These are phyloP conservation scores for Epinephelus cyanopodus DNA, from an alignment of 2,113 vertebrate species.

Conservation along the genomic window DNA sequence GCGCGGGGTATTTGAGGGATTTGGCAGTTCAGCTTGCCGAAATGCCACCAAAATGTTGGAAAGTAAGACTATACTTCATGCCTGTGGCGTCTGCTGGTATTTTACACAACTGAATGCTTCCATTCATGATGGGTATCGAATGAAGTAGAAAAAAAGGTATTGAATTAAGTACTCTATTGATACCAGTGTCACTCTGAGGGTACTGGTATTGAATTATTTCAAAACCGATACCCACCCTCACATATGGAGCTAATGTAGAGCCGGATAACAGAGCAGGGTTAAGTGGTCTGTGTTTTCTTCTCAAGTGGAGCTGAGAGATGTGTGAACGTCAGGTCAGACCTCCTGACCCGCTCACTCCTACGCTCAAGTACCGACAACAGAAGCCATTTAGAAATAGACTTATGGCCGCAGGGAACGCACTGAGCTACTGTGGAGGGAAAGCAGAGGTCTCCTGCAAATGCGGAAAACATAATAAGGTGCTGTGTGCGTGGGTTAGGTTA, in stretches of 20 bases:
- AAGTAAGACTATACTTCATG: too few species aligned
- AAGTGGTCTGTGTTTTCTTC: conserved; percentile 70
- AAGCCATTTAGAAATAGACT: conserved; percentile 54
- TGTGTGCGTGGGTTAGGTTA: conserved; percentile 49
- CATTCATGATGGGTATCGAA: too few species aligned
- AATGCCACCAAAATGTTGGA: too few species aligned
- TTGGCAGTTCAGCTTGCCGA: too few species aligned
- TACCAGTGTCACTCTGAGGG: too few species aligned
- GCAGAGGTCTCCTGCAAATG: conserved; percentile 45
- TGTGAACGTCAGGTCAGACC: conserved; percentile 60
- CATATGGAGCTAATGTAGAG: conserved; percentile 12
- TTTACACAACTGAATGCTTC: too few species aligned
- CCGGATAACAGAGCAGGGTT: conserved; percentile 41
- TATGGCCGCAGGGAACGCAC: conserved; percentile 26
- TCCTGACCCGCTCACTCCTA: conserved; percentile 54
- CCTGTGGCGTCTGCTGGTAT: too few species aligned
- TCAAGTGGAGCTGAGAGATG: conserved; percentile 65
- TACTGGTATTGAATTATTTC: too few species aligned
- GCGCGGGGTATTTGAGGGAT: too few species aligned
- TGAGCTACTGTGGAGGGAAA: conserved; percentile 42
- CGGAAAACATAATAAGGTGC: conserved; percentile 52
- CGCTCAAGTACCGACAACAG: conserved; percentile 54
- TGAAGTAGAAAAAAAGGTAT: too few species aligned
- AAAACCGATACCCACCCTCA: too few species aligned
- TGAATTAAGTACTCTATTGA: too few species aligned